Conservation (phyloP, 2,797 vertebrate species). For the Takifugu rubripes region DNA sequence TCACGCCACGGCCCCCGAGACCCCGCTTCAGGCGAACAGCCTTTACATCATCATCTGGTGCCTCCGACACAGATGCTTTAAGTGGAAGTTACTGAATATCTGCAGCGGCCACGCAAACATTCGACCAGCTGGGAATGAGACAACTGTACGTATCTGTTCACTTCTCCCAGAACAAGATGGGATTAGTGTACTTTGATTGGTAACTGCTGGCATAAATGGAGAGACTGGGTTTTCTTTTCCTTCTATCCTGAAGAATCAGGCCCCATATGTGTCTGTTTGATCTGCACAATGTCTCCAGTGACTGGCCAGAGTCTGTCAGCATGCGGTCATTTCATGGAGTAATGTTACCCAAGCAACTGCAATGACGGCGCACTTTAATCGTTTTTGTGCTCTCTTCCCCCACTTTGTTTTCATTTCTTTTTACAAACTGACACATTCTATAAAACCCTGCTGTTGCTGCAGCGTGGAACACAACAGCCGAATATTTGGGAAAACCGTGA, state of each 20-base stretch:
- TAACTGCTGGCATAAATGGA: constrained; percentile 17
- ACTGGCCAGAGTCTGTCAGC: constrained; percentile 31
- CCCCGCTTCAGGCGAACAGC: no score
- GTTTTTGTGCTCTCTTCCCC: constrained; percentile 1
- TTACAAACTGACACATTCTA: constrained; percentile 1
- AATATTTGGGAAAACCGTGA: constrained; percentile 21
- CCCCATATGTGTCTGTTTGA: constrained; percentile 44
- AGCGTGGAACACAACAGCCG: not conserved
- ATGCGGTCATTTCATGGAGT: constrained; percentile 14
- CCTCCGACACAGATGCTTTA: no score
- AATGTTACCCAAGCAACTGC: constrained; percentile 31
- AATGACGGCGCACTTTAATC: constrained; percentile 7
- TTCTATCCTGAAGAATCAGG: constrained; percentile 31
- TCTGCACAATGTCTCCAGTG: constrained; percentile 20
- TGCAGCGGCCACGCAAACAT: not conserved
- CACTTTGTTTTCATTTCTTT: not conserved
- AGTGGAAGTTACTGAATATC: no score
- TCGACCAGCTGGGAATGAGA: not conserved
- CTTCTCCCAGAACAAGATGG: constrained; percentile 29
- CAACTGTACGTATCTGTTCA: constrained; percentile 6
- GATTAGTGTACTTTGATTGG: constrained; percentile 43
- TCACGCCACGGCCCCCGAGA: no score
- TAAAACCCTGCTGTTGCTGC: no score
- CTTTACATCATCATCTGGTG: no score
- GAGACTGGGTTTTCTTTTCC: not conserved